phyloP scores from a whole-genome alignment of 2,113 vertebrate species.

The Hemiprocne comata region DNA sequence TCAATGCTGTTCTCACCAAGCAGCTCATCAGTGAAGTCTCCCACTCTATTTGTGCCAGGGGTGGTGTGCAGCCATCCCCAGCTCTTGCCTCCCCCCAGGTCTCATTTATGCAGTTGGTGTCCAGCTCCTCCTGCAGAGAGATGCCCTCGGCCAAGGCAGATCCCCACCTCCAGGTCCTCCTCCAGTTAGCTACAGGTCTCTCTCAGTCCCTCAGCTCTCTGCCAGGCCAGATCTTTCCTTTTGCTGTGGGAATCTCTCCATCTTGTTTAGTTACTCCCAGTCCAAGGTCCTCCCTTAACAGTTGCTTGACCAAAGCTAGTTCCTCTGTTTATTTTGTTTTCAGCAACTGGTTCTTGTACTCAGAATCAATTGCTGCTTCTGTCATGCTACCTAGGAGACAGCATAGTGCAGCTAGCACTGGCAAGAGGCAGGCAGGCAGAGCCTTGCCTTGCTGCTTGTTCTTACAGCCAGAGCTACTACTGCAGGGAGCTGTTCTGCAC shows the following conservation, averaged over 20 bases:
- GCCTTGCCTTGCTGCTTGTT: neutral
- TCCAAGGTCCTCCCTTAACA: neutral
- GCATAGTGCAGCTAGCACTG: neutral
- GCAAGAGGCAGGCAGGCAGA: neutral
- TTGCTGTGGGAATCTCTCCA: neutral
- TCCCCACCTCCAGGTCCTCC: neutral
- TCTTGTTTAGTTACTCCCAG: neutral
- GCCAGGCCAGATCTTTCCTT: neutral
- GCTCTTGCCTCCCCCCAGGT: neutral
- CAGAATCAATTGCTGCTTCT: neutral
- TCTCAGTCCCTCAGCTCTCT: neutral
- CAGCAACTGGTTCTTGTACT: neutral
- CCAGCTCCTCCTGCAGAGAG: neutral
- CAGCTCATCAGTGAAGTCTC: neutral
- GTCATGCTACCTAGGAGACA: neutral
- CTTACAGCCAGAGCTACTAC: neutral
- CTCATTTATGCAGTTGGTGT: neutral
- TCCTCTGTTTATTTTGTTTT: neutral
- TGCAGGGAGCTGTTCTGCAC: neutral
- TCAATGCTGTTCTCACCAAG: fast-evolving
- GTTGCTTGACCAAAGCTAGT: neutral
- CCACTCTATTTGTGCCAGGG: neutral
- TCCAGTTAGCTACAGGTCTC: neutral
- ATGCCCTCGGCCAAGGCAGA: neutral
- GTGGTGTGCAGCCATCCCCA: neutral